These are phyloP conservation scores for Isichthys henryi DNA, from an alignment of 2,113 vertebrate species.

Conservation along the genomic window DNA sequence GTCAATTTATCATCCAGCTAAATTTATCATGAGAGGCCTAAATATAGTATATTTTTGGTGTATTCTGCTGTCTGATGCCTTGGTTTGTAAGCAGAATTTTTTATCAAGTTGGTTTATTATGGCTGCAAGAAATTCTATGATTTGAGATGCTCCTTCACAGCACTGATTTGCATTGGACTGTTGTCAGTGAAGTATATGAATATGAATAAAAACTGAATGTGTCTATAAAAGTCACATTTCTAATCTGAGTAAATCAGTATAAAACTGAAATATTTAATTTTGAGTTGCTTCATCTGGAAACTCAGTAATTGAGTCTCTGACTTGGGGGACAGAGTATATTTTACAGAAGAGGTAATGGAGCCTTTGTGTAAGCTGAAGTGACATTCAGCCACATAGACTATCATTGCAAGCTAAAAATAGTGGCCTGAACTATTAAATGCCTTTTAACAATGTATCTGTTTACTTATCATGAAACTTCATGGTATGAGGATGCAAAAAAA, in stretches of 20 bases:
- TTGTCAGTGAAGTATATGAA: background rate
- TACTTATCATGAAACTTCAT: slow-evolving; percentile 18
- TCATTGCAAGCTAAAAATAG: slow-evolving; percentile 45
- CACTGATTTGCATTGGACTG: background rate
- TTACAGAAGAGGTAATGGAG: slow-evolving; percentile 30
- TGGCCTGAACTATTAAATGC: slow-evolving; percentile 29
- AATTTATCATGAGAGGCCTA: too few species aligned
- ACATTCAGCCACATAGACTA: slow-evolving; percentile 42
- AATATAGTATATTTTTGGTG: background rate
- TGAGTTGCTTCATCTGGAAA: slow-evolving; percentile 12
- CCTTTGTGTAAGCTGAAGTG: slow-evolving; percentile 39
- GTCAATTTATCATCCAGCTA: too few species aligned
- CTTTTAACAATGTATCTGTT: slow-evolving; percentile 39
- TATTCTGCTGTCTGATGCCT: background rate
- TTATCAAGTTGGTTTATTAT: background rate
- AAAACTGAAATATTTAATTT: slow-evolving; percentile 8
- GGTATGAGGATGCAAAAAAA: background rate
- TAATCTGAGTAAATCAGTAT: background rate
- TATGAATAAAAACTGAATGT: background rate
- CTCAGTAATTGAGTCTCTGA: slow-evolving; percentile 19
- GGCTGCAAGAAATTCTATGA: background rate
- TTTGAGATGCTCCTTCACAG: background rate
- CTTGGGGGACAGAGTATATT: slow-evolving; percentile 19
- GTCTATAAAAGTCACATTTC: background rate
- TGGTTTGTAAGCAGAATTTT: background rate